A percentile compares a stretch with the other conserved stretches of the same genome.
Conservation (phyloP, 2,113 vertebrate species). For the Rattus norvegicus region DNA sequence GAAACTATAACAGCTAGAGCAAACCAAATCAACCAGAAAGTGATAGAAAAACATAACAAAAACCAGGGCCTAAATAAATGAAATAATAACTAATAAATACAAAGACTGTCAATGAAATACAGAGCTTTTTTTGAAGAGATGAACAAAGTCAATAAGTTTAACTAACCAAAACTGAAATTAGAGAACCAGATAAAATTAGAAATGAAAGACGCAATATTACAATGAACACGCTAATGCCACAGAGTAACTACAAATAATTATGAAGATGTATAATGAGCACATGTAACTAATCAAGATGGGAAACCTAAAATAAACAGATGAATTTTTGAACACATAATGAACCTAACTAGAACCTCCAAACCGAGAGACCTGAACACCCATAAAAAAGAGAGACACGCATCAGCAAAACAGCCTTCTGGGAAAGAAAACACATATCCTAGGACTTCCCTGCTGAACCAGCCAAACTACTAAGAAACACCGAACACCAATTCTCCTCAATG, state of each 20-base stretch:
- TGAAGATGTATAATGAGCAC: neutral
- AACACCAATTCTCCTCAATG: neutral
- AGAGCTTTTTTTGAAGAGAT: neutral
- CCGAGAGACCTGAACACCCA: neutral
- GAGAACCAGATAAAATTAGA: neutral
- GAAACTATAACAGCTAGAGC: neutral
- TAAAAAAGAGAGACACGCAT: neutral
- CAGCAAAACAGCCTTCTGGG: neutral
- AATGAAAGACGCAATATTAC: neutral
- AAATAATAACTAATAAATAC: neutral
- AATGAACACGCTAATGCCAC: neutral
- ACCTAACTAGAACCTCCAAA: neutral
- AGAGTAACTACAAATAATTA: neutral
- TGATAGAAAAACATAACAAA: neutral
- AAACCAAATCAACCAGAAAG: neutral
- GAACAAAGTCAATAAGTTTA: neutral
- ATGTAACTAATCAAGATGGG: neutral
- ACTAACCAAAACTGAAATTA: neutral
- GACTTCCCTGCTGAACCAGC: neutral
- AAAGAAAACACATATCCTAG: neutral
- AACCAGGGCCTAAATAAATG: neutral
- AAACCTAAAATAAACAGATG: neutral
- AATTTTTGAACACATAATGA: neutral
- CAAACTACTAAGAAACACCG: neutral
- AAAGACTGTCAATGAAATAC: neutral